Percentiles rank a stretch among this genome's conserved stretches.
These are phyloP conservation scores for Neodontobutis hainanensis DNA, from an alignment of 2,113 vertebrate species.

Conservation along the genomic window DNA sequence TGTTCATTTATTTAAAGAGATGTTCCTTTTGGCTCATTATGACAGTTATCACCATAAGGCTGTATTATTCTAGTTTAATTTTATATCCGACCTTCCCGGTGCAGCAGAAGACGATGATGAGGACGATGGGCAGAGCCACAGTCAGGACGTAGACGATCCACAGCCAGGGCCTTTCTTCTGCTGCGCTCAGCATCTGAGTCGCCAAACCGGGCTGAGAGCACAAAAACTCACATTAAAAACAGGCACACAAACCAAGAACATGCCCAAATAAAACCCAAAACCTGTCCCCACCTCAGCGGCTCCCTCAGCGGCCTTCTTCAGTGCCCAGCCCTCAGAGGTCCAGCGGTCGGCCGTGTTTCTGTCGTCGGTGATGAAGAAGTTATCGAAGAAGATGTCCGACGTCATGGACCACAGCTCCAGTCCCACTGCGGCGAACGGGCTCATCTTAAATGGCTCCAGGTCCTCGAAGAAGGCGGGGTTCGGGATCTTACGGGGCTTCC, in stretches of 20 bases:
- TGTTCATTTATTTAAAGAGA: no score
- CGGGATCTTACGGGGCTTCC: constrained; percentile 95
- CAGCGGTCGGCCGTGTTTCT: constrained; percentile 89
- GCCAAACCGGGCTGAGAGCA: constrained; percentile 86
- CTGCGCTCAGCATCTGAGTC: constrained; percentile 92
- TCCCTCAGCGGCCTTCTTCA: constrained; percentile 96
- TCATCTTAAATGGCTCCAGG: constrained; percentile 94
- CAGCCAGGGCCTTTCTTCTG: constrained; percentile 95
- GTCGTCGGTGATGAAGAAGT: constrained; percentile 92
- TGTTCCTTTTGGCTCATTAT: no score
- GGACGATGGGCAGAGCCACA: constrained; percentile 89
- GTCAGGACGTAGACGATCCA: constrained; percentile 96
- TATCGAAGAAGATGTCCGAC: constrained; percentile 98
- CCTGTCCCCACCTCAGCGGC: constrained; percentile 86
- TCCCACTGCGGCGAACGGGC: constrained; percentile 88
- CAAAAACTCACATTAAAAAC: neutral
- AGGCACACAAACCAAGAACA: neutral
- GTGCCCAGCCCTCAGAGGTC: constrained; percentile 91
- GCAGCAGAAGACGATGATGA: constrained; percentile 96
- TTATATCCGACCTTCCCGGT: constrained; percentile 88
- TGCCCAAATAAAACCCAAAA: neutral
- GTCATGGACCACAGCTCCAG: constrained; percentile 99
- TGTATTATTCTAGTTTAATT: no score
- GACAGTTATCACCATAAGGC: no score
- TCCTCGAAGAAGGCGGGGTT: constrained; percentile 98